These are phyloP conservation scores for Capitulum mitella DNA, from an alignment of 2,888 invertebrate genomes.

Conservation along the genomic window DNA sequence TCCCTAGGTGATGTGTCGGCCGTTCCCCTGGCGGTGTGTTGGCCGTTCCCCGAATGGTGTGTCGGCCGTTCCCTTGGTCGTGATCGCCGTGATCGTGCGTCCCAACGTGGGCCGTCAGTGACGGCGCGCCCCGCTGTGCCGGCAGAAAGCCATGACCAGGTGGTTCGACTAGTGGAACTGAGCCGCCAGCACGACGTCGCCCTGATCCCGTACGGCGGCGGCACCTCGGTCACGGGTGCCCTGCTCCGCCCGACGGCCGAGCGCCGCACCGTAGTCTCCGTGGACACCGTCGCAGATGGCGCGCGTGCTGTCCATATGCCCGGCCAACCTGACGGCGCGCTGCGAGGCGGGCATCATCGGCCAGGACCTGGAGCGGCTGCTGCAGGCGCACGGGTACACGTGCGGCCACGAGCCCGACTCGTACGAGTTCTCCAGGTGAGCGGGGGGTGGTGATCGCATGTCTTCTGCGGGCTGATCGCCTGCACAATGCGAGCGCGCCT, in stretches of 20 bases:
- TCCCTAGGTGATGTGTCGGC: no score
- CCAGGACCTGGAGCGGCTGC: conserved; percentile 82
- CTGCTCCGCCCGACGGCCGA: conserved; percentile 74
- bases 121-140: no score
- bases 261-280: conserved; percentile 68
- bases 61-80: no score
- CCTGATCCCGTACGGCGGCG: conserved; percentile 89
- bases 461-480: neutral
- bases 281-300: conserved; percentile 94
- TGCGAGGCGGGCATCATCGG: conserved; percentile 89
- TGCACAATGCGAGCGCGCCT: no score
- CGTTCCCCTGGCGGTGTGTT: no score
- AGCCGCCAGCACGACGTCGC: conserved; percentile 68
- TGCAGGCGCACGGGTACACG: conserved; percentile 69
- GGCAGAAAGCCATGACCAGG: conserved; percentile 65
- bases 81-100: no score
- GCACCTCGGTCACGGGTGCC: conserved; percentile 85
- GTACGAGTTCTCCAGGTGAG: conserved; percentile 79
- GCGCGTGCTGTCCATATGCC: conserved; percentile 29
- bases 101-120: no score
- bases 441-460: neutral
- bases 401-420: conserved; percentile 98
- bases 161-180: conserved; percentile 65
- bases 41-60: no score
- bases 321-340: conserved; percentile 63